Base-by-base conservation (phyloP, 2,113 vertebrate genomes). In the Gyps fulvus region DNA sequence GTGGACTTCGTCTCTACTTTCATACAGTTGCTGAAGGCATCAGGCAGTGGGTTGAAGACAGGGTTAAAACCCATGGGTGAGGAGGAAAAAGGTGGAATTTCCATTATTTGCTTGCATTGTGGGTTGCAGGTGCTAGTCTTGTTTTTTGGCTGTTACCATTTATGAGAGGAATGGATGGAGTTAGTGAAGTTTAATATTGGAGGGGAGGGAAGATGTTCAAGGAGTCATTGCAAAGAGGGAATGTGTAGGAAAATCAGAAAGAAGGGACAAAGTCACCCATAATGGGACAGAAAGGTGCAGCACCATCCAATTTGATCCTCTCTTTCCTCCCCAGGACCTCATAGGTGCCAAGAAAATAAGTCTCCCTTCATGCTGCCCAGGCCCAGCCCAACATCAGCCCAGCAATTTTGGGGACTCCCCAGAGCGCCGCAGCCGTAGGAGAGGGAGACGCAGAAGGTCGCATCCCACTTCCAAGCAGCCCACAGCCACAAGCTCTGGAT, bases 361-460 rank as follows among this genome's bases (percentile, higher is more conserved):
- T 3, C 36, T 72, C 54, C 26, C 38, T 43, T 20, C 15, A 3
- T 14, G 22, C 43, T 76, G 17, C 57, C 36, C 72, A 29, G 16
- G 19, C n/a, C 38, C 38, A 45, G 36, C 18, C 36, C 25, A 22
- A 18, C 19, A 67, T 18, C 52, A 66, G 3, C 23, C 9, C 11
- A 57, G 16, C 20, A 62, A 50, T 82, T 67, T 0, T 32, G 9
- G 32, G 34, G 3, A 40, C 27, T 45, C n/a, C 61, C n/a, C 38
- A 42, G 32, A 38, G 13, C 67, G 17, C 7, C 1, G 0, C 7
- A 50, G 11, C 26, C 2, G 0, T 18, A 40, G 22, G 18, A 36
- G 32, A 50, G 4, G 29, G 29, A 17, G 6, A 13, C 32, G 52
- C 7, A 34, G n/a, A 42, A 16, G 25, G 4, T 31, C 7, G 0